phyloP scores from a whole-genome alignment of 2,113 vertebrate genomes.

The Centropus bengalensis region DNA sequence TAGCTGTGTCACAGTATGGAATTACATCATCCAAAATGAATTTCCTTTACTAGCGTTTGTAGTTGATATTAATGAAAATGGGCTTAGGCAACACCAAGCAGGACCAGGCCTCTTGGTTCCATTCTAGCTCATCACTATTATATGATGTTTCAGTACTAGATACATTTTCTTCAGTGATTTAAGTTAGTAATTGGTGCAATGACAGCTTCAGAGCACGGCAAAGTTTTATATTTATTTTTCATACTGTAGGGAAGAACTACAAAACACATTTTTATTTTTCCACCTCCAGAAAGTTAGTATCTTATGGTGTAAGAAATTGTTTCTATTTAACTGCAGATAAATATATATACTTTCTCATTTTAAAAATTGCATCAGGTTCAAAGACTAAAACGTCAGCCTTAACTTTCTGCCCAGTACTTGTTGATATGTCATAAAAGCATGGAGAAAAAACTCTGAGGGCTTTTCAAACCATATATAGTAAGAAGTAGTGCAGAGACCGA shows the following conservation, averaged over 20 bases:
- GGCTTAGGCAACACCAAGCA: background rate
- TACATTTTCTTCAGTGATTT: background rate
- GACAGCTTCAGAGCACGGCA: background rate
- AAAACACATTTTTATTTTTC: background rate
- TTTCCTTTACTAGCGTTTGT: background rate
- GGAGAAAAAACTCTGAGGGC: background rate
- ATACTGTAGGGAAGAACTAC: accelerated
- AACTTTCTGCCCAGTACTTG: background rate
- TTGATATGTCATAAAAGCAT: background rate
- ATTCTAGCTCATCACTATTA: background rate
- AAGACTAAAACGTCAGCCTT: background rate
- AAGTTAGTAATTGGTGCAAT: background rate
- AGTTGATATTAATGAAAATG: background rate
- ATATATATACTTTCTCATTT: background rate
- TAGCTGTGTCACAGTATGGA: background rate
- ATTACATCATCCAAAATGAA: background rate
- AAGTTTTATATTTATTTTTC: background rate
- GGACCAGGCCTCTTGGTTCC: background rate
- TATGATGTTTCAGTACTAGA: background rate
- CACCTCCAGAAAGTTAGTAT: background rate
- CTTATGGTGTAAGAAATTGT: background rate
- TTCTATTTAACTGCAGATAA: background rate
- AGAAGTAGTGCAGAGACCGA: background rate
- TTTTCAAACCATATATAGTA: background rate
- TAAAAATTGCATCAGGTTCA: background rate